A percentile compares a stretch with the other conserved stretches of the same genome.
Conservation (phyloP, 37 sponge, comb jelly and placozoan species). For the Agelas oroides region DNA sequence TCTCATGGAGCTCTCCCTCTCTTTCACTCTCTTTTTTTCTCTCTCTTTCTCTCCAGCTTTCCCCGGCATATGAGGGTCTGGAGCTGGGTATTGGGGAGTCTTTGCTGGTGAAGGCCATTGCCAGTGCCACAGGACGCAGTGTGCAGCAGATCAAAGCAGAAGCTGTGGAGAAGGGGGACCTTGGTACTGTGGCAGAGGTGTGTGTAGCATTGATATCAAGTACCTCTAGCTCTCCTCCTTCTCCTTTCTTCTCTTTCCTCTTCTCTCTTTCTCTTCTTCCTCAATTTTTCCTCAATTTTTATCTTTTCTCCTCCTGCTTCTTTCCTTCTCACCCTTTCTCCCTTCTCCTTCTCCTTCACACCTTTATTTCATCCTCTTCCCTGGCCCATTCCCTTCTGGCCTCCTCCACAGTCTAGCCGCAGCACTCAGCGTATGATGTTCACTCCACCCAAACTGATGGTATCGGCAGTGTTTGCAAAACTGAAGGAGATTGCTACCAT, state of each 20-base stretch:
- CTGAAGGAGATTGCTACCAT: conserved; percentile 89
- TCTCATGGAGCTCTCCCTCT: no score
- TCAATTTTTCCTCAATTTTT: background rate
- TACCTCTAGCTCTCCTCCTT: background rate
- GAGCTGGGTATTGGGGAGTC: conserved; percentile 94
- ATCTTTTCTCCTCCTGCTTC: background rate
- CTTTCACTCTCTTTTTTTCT: background rate
- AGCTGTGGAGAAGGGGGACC: conserved; percentile 85
- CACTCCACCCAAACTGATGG: conserved; percentile 88
- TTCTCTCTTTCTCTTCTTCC: background rate
- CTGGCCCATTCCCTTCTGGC: background rate
- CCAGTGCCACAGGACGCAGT: conserved; percentile 87
- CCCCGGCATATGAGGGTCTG: conserved; percentile 92
- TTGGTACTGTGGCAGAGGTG: conserved; percentile 96
- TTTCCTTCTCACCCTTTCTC: background rate
- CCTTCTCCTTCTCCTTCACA: background rate
- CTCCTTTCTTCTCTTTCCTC: background rate
- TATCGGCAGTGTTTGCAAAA: conserved; percentile 78
- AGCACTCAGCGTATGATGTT: conserved; percentile 96
- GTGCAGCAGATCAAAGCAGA: conserved; percentile 84
- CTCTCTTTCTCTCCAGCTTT: conserved; percentile 67
- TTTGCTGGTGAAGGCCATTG: conserved; percentile 86
- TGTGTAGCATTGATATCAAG: background rate
- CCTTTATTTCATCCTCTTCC: background rate
- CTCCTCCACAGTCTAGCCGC: conserved; percentile 64